Conservation (phyloP, 2,797 vertebrate genomes). For the Melanotaenia maccullochi region DNA sequence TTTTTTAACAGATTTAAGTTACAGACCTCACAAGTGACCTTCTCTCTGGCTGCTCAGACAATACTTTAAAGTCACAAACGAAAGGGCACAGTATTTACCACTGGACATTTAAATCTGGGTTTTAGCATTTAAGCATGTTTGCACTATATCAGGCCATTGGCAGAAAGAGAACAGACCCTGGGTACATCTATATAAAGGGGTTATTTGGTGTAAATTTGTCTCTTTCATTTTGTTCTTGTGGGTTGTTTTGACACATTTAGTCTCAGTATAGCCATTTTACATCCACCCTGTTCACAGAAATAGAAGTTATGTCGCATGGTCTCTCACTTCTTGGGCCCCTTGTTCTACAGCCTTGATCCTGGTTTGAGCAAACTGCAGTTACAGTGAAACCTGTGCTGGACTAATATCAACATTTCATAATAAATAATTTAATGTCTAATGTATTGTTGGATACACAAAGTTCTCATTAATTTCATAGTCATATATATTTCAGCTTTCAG, state of each 20-base stretch:
- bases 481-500: neutral
- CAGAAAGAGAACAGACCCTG: no score
- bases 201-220: neutral
- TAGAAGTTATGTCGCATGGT: no score
- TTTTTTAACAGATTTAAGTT: neutral
- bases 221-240: neutral
- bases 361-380: neutral
- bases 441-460: neutral
- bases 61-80: neutral
- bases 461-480: neutral
- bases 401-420: no score
- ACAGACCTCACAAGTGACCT: neutral
- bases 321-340: no score
- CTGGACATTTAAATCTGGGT: neutral
- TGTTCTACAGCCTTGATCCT: no score
- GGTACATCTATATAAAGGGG: neutral
- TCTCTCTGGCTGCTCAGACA: neutral
- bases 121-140: neutral
- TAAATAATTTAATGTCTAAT: neutral
- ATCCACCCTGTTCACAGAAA: no score
- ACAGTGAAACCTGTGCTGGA: neutral
- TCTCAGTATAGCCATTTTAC: neutral
- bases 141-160: no score
- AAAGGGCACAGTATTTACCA: neutral
- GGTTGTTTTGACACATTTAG: neutral